These are phyloP conservation scores for Molorchus minor DNA, from an alignment of 2,888 invertebrate species.

Conservation along the genomic window DNA sequence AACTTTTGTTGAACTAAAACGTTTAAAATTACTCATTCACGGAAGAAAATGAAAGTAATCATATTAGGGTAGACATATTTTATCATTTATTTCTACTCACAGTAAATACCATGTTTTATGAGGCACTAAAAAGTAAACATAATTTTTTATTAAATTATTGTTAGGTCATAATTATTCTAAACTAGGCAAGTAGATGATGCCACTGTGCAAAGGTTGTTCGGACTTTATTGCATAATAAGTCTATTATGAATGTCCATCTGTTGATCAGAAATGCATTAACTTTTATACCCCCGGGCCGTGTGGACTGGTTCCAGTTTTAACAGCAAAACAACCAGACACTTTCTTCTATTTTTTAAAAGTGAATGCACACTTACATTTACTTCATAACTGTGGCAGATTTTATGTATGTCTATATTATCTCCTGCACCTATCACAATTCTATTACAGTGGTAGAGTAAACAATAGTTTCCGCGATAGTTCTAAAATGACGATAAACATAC, in stretches of 20 bases:
- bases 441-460: too few relatives aligned
- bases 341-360: slow-evolving; percentile 16
- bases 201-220: not conserved
- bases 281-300: not conserved
- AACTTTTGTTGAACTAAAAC: not conserved
- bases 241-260: not conserved
- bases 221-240: not conserved
- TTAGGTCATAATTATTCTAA: not conserved
- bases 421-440: not conserved
- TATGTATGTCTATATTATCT: slow-evolving; percentile 1
- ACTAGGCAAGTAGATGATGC: not conserved
- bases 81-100: not conserved
- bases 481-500: too few relatives aligned
- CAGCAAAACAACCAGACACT: slow-evolving; percentile 1
- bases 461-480: too few relatives aligned
- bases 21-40: not conserved
- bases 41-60: not conserved
- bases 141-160: not conserved
- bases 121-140: not conserved
- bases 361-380: slow-evolving; percentile 15
- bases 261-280: slow-evolving; percentile 5
- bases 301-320: slow-evolving; percentile 10
- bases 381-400: not conserved
- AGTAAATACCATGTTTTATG: not conserved
- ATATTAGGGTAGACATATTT: too few relatives aligned